A percentile compares a stretch with the other conserved stretches of the same genome.
Evolutionary conservation across 2,797 vertebrate genomes (phyloP).

Genomic region (Coregonus sp.): DNA sequence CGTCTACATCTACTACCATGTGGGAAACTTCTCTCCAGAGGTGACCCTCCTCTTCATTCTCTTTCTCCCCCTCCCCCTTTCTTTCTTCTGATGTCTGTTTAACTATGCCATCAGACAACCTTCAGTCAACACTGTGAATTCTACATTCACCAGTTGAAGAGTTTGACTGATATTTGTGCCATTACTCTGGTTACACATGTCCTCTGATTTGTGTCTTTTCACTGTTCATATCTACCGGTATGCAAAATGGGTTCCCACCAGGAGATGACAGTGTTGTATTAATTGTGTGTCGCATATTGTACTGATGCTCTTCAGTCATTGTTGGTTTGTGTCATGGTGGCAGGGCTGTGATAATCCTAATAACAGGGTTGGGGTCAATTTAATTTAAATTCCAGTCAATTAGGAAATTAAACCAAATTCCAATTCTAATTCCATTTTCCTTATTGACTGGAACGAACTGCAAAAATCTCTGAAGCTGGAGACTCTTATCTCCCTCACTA

Average conservation of each 20-base stretch:
- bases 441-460: no score
- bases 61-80: slow-evolving; percentile 39
- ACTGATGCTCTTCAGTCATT: not conserved
- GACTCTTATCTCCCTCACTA: no score
- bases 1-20: slow-evolving; percentile 52
- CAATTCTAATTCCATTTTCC: no score
- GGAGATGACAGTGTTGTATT: slow-evolving; percentile 12
- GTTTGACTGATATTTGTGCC: not conserved
- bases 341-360: no score
- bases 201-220: not conserved
- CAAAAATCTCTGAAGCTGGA: no score
- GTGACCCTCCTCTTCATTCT: slow-evolving; percentile 13
- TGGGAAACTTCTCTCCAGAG: slow-evolving; percentile 58
- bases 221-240: not conserved
- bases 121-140: not conserved
- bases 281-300: not conserved
- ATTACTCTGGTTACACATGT: not conserved
- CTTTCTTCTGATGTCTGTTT: slow-evolving; percentile 24
- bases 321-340: not conserved
- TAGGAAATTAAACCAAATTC: no score
- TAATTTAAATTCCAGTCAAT: no score
- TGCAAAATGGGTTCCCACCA: not conserved
- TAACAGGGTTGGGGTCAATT: no score
- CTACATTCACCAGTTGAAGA: not conserved
- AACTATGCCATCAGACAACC: not conserved